Evolutionary conservation across 2,888 invertebrate genomes (phyloP), one percentile per base, ranked within the genome.

Genomic region (Dorcus hopei): DNA sequence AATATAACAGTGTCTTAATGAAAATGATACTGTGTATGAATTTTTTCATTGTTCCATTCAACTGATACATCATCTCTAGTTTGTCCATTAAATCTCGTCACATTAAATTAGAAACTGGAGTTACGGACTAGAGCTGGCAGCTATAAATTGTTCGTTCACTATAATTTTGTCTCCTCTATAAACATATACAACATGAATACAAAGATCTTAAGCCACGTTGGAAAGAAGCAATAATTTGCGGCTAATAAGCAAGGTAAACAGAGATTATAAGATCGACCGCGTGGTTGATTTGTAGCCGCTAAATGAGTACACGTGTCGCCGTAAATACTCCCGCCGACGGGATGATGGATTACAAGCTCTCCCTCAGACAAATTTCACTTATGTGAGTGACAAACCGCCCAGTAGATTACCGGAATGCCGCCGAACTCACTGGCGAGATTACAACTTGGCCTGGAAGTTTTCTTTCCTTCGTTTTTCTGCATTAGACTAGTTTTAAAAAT

Each of bases 181-280:
- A 42, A 42, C 42, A 42, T 9, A 14, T 33, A 14, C 42, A 42
- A 42, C 5, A 16, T 7, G 42, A 11, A 7, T 47, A 48, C 38
- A 38, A 54, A 54, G 39, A 11, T 23, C 14, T 45, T 33, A 43
- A 23, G 19, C 40, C 41, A 41, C 23, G 19, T 11, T 39, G 40
- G 52, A 41, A 42, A 42, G 42, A 16, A 42, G 42, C 11, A 58
- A 61, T 64, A 62, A 64, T 64, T 60, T 64, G 64, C 64, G 61
- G 61, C 53, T 68, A 70, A 72, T 72, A 68, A 70, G 68, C 65
- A 70, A 67, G 64, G 67, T 68, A 72, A 71, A 70, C 70, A 70
- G 54, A 64, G 64, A 62, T 51, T 54, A 52, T 19, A 55, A 52
- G 38, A 52, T 54, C 49, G 43, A 52, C 59, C 57, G 61, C 55